Evolutionary conservation across 1,140 invertebrate genomes (phyloP), one percentile per base, ranked within the genome.

Genomic region (Proales similis): DNA sequence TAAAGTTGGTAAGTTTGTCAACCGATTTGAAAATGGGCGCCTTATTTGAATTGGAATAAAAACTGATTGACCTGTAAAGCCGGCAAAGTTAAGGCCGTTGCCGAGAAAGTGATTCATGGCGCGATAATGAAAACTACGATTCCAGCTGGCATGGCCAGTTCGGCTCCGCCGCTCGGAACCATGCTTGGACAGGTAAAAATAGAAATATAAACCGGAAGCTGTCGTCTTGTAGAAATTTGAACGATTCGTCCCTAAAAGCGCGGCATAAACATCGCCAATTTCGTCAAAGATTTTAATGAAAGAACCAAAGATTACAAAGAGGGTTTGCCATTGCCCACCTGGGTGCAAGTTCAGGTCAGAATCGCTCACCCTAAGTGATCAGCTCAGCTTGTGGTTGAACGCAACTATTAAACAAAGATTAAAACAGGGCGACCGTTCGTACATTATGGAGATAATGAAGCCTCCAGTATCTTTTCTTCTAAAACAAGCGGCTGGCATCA

Each of bases 271-370:
- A 94, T 99, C 68, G 84, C 86, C 45, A 82, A 84, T 46, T 98
- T 99, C 78, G 92, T 90, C 70, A 97, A 98, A 79, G 94, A 98
- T 67, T 99, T 98, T 68, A 99, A 99, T 78, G 85, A 88, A 69
- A 84, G 80, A 71, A 99, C 94, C 1, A 86, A 85, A 61, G 81
- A 94, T 68, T 86, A 92, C 20, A 96, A 90, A 73, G 83, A 85
- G 72, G 94, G 93, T 17, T 84, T 93, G 64, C 91, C 91, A 7
- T 68, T 97, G 46, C 90, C 90, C 1, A 84, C 82, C 62, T 79
- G 83, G 68, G 81, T 93, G 7, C 80, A 76, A 51, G 82, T 93
- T 0, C 89, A 89, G 67, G 78, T 78, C 73, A 70, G 67, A 57
- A 38, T 39, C 63, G 11, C 45, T 2, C 6, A 12, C 4, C 7